phyloP scores from a whole-genome alignment of 2,113 vertebrate genomes.

The Procapra przewalskii region DNA sequence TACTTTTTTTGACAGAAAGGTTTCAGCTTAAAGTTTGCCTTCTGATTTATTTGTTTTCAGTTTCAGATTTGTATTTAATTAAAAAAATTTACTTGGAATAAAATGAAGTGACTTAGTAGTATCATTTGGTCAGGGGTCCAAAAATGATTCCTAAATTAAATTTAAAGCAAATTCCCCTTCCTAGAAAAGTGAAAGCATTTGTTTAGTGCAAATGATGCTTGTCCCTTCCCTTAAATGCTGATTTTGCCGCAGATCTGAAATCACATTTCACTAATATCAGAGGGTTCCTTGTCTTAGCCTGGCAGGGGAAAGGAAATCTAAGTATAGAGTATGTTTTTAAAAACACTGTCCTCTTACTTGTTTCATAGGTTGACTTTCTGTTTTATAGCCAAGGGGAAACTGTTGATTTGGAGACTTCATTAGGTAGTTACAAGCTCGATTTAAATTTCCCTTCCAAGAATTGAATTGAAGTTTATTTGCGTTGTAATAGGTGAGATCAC shows the following conservation, averaged over 20 bases:
- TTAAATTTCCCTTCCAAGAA: slow-evolving; percentile 37
- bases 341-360: background rate
- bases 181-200: background rate
- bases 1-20: background rate
- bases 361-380: background rate
- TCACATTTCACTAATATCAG: background rate
- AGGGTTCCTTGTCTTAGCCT: slow-evolving; percentile 10
- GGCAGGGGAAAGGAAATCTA: background rate
- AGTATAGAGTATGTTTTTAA: background rate
- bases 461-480: slow-evolving; percentile 33
- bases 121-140: background rate
- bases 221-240: background rate
- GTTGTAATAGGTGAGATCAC: slow-evolving; percentile 58
- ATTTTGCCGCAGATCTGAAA: slow-evolving; percentile 32
- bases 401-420: background rate
- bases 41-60: slow-evolving; percentile 1
- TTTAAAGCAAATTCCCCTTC: background rate
- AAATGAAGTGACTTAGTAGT: background rate
- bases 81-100: background rate
- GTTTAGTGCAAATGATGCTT: background rate
- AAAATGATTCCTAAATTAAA: background rate
- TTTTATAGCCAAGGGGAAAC: background rate
- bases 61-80: slow-evolving; percentile 35
- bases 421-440: background rate
- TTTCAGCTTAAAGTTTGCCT: slow-evolving; percentile 39